Base-by-base conservation (phyloP, 2,888 invertebrate genomes). In the Thumatha senex region DNA sequence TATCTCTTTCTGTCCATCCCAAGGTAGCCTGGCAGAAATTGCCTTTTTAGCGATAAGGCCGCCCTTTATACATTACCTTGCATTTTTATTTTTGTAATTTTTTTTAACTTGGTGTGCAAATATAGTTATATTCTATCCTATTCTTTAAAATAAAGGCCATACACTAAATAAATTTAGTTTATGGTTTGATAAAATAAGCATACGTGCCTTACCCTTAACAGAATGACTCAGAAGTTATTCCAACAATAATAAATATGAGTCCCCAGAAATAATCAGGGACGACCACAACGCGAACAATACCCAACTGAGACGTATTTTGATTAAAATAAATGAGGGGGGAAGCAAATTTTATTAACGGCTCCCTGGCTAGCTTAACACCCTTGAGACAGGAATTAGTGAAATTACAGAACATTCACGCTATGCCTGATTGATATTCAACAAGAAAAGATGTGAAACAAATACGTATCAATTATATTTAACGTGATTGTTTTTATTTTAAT, bases 241-340 rank as follows among this genome's bases (percentile, higher is more conserved):
- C 55, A 57, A 67, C 70, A 71, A 70, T 63, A 59, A 72, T 59
- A 72, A 62, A 70, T 74, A 70, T 72, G 52, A 65, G 66, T 68
- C 74, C 75, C 72, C 74, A 64, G 59, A 67, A 73, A 70, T 68
- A 74, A 74, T 74, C 75, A 74, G 72, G 71, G 69, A 67, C 71
- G 64, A 68, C 74, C 69, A 61, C 68, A 70, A 47, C 64, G 56
- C 62, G 57, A 64, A 65, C 68, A 74, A 61, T 66, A 72, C 58
- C 68, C 66, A 58, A 62, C 49, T 64, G 70, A 66, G 64, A 69
- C 62, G 61, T 67, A 71, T 64, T 69, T 69, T 77, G 70, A 81
- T 78, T 73, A 77, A 76, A 75, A 83, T 78, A 71, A 78, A 82
- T 79, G 73, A 71, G 64, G 67, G 80, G 76, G 79, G 64, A 73